These are phyloP conservation scores for Montipora capricornis DNA, from an alignment of 64 coral and sea anemone species.

Conservation along the genomic window DNA sequence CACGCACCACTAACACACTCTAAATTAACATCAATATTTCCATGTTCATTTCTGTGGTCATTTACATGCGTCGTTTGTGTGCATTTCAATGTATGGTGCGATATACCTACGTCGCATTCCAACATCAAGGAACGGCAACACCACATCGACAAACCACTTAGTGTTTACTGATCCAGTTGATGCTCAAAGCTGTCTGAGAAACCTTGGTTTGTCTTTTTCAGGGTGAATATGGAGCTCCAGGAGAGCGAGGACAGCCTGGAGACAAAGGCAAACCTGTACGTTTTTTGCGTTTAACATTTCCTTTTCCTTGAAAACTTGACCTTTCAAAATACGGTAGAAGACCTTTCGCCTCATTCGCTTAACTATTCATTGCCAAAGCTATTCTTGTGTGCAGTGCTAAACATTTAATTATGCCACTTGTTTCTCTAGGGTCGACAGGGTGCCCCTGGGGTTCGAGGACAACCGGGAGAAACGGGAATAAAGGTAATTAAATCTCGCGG, in stretches of 20 bases:
- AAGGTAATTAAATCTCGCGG: not conserved
- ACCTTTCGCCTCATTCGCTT: no score
- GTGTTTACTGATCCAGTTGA: no score
- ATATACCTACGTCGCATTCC: no score
- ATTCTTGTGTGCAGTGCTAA: no score
- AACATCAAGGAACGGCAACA: no score
- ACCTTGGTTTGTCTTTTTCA: not conserved
- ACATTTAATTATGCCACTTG: not conserved
- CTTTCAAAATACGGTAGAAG: no score
- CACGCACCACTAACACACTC: no score
- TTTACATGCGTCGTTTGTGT: not conserved
- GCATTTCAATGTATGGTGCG: no score
- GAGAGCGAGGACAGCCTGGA: not conserved
- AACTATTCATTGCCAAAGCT: no score
- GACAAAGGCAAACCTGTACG: constrained; percentile 28
- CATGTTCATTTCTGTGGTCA: not conserved
- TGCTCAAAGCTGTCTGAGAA: no score
- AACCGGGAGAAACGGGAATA: constrained; percentile 1
- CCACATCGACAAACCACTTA: no score
- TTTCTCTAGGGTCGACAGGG: constrained; percentile 5
- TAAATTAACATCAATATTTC: no score
- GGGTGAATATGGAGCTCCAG: constrained; percentile 32
- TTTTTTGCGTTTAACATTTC: not conserved
- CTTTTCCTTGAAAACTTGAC: not conserved
- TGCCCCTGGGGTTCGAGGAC: not conserved